Evolutionary conservation across 1,140 invertebrate species (phyloP).

Genomic region (Rhopalosiphum maidis): DNA sequence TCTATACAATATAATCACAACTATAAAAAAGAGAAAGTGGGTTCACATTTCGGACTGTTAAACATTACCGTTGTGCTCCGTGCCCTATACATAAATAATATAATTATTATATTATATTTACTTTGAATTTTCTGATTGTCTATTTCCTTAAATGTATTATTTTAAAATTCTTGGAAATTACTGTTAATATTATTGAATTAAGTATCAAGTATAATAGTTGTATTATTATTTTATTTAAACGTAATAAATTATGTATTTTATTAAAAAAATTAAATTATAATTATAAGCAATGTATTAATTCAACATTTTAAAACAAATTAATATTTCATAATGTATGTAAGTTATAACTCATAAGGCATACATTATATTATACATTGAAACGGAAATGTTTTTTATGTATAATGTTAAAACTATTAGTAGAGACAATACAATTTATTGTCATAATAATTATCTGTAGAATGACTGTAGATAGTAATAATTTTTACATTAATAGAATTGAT

Average conservation of each 20-base stretch:
- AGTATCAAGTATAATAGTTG: neutral
- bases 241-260: neutral
- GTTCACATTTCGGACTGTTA: conserved; percentile 44
- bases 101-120: conserved; percentile 1
- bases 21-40: conserved; percentile 55
- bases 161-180: neutral
- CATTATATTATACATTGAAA: neutral
- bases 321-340: neutral
- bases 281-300: neutral
- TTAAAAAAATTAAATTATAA: neutral
- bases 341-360: neutral
- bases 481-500: neutral
- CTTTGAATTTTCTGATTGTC: conserved; percentile 31
- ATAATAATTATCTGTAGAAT: neutral
- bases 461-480: neutral
- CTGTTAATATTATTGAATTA: neutral
- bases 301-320: neutral
- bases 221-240: neutral
- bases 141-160: neutral
- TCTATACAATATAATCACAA: conserved; percentile 33
- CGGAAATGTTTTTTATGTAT: neutral
- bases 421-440: neutral
- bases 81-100: neutral
- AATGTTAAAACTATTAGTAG: neutral
- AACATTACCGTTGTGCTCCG: conserved; percentile 30